Base-by-base conservation (phyloP, 2,797 vertebrate genomes). In the Gadopsis marmoratus region DNA sequence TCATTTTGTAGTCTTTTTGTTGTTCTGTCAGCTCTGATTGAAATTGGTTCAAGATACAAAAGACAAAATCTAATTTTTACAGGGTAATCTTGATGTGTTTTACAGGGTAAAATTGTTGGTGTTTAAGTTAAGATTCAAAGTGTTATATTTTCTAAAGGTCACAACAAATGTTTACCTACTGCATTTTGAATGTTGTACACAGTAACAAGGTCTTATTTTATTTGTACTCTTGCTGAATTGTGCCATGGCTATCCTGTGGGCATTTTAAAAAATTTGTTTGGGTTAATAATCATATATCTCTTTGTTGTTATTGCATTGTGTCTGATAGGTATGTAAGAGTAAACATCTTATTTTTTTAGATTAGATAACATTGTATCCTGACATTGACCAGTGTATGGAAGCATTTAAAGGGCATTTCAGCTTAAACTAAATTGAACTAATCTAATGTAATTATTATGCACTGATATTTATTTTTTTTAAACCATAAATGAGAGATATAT, bases 21-120 rank as follows among this genome's bases (percentile, higher is more conserved):
- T 17, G 7, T 33, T 66, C 3, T 76, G 7, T 78, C 37, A 68
- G 47, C n/a, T 69, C n/a, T 41, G 5, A 62, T 65, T 61, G 51
- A 7, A 39, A 48, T 67, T 4, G 53, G 4, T 17, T 37, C 3
- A 63, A 59, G n/a, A 19, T 61, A 17, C 48, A 31, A 55, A 33
- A 19, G 43, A 29, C 21, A 33, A 45, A 23, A 21, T 67, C 29
- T 76, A 7, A n/a, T 65, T 79, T 61, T 61, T 45, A 77, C 78
- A 83, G 78, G 77, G 71, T 89, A 71, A 76, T 74, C 13, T n/a
- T 81, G 62, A 65, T 41, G 74, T 82, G 64, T 79, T 82, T 80
- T 77, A 89, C 85, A 88, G 86, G 89, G 85, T 90, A 85, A 74
- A 74, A 3, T 0, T 11, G 5, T 50, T 61, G 23, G 10, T 79